Conservation (phyloP, 2,888 invertebrate species). For the Orthonevra nobilis region DNA sequence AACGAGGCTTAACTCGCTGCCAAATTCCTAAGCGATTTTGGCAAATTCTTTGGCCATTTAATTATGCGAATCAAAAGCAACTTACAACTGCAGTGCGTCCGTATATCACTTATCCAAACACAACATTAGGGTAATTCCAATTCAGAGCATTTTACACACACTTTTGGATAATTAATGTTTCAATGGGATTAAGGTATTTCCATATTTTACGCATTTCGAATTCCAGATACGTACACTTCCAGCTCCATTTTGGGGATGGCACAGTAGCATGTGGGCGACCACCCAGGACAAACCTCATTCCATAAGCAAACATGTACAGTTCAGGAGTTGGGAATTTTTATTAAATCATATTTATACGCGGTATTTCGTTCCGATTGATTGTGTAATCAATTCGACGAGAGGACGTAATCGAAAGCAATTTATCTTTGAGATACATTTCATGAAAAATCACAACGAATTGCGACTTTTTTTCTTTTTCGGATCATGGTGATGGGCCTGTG, state of each 20-base stretch:
- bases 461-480: no score
- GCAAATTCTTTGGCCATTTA: no score
- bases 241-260: no score
- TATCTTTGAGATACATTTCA: neutral
- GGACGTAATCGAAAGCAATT: constrained; percentile 1
- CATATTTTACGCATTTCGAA: neutral
- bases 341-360: constrained; percentile 12
- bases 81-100: constrained; percentile 1
- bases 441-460: neutral
- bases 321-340: no score
- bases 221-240: neutral
- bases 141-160: neutral
- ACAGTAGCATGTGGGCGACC: no score
- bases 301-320: no score
- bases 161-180: constrained; percentile 15
- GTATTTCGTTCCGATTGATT: constrained; percentile 10
- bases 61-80: neutral
- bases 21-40: no score
- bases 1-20: no score
- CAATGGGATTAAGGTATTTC: constrained; percentile 3
- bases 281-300: no score
- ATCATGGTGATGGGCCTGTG: no score
- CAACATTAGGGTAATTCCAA: neutral
- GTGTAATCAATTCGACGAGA: neutral
- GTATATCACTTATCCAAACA: constrained; percentile 6